Evolutionary conservation across 2,888 invertebrate genomes (phyloP), one percentile per base, ranked within the genome.

Genomic region (Sabatieria punctata): DNA sequence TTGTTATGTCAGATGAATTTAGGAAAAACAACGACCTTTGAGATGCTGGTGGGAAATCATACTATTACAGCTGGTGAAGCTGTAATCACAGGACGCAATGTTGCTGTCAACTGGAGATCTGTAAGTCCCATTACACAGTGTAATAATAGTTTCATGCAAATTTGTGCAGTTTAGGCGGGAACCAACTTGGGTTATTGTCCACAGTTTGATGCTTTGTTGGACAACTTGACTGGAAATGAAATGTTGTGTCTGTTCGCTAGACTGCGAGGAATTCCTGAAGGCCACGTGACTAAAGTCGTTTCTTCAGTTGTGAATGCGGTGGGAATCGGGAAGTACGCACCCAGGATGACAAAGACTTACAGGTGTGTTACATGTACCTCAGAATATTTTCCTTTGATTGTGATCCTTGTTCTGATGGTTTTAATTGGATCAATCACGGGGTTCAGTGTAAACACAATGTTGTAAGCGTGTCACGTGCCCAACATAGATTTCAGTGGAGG

Each of bases 191-290:
- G 78, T 1, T 81, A 81, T 62, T 80, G 80, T 59, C 81, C 81
- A 3, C 81, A 81, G 63, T 80, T 80, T 60, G 79, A 80, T 64
- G 80, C 78, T 0, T 61, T 80, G 23, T 73, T 80, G 50, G 75
- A 74, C 18, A 77, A 79, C 64, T 68, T 81, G 59, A 78, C 79
- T 0, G 80, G 80, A 0, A 73, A 78, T 39, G 79, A 80, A 65
- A 78, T 76, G 2, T 63, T 80, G 23, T 68, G 69, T 15, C 70
- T 80, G 59, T 80, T 76, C 63, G 74, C 76, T 19, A 59, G 77
- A 37, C 68, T 80, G 52, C 72, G 78, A n/a, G 80, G 79, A 0
- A 66, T 78, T 35, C 69, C 68, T 1, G 60, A 38, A 19, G 33
- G 40, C 2, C 50, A 52, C 1, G 52, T 53, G 42, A 36, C 49